A percentile compares a stretch with the other conserved stretches of the same genome.
Evolutionary conservation across 2,113 vertebrate species (phyloP).

Genomic region (Dicaeum eximium): DNA sequence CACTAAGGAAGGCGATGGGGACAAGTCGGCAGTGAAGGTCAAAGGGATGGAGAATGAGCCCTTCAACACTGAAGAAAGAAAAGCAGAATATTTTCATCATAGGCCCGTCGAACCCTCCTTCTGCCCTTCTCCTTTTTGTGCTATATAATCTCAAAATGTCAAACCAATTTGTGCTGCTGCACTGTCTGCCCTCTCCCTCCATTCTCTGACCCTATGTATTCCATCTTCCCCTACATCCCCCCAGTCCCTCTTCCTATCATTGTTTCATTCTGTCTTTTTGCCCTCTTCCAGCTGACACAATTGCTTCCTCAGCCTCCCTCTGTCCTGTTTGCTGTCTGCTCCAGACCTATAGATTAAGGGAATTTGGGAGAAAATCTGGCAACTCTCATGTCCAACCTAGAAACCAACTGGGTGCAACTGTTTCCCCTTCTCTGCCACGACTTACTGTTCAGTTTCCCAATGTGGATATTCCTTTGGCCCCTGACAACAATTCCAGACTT

Average conservation of each 20-base stretch:
- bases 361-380: not conserved
- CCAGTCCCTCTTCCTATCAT: not conserved
- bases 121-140: not conserved
- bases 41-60: constrained; percentile 75
- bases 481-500: constrained; percentile 47
- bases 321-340: not conserved
- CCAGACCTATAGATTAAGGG: not conserved
- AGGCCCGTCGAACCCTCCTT: not conserved
- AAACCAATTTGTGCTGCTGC: not conserved
- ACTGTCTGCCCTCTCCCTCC: not conserved
- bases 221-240: not conserved
- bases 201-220: not conserved
- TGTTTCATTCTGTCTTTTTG: not conserved
- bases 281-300: not conserved
- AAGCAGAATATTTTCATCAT: not conserved
- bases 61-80: constrained; percentile 57
- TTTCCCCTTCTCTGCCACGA: not conserved
- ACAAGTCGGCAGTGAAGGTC: constrained; percentile 67
- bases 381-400: not conserved
- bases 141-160: not conserved
- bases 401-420: not conserved
- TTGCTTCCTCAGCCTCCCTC: not conserved
- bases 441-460: constrained; percentile 40
- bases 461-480: constrained; percentile 11
- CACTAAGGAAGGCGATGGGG: constrained; percentile 74